These are phyloP conservation scores for Luffia ferchaultella DNA, from an alignment of 2,888 invertebrate species.

Conservation along the genomic window DNA sequence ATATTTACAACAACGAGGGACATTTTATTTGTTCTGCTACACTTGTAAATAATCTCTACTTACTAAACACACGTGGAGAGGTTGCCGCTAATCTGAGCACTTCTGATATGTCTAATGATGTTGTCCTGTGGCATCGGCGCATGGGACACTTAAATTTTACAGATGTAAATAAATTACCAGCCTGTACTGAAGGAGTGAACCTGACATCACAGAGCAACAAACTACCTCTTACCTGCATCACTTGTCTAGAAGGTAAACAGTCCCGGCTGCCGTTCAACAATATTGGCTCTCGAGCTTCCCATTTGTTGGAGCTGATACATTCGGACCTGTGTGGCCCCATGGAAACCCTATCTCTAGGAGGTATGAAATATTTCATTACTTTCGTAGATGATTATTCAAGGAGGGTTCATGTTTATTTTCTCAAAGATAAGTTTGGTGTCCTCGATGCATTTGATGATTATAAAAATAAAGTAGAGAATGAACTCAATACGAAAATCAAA, in stretches of 20 bases:
- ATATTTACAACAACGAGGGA: not conserved
- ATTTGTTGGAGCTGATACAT: not conserved
- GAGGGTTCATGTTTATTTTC: not conserved
- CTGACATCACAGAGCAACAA: not conserved
- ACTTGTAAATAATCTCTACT: not conserved
- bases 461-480: not conserved
- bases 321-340: not conserved
- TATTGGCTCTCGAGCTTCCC: not conserved
- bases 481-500: not conserved
- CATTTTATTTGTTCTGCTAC: not conserved
- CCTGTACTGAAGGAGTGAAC: not conserved
- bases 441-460: not conserved
- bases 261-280: not conserved
- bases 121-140: not conserved
- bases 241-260: not conserved
- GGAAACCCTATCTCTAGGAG: not conserved
- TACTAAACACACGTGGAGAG: not conserved
- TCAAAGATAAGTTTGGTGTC: not conserved
- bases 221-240: not conserved
- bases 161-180: slow-evolving; percentile 1
- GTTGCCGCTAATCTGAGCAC: not conserved
- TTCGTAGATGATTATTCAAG: not conserved
- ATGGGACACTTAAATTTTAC: not conserved
- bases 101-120: not conserved
- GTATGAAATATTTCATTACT: not conserved